Evolutionary conservation across 37 sponge, comb jelly and placozoan species (phyloP), one percentile per base, ranked within the genome.

Genomic region (Ianthella basta): DNA sequence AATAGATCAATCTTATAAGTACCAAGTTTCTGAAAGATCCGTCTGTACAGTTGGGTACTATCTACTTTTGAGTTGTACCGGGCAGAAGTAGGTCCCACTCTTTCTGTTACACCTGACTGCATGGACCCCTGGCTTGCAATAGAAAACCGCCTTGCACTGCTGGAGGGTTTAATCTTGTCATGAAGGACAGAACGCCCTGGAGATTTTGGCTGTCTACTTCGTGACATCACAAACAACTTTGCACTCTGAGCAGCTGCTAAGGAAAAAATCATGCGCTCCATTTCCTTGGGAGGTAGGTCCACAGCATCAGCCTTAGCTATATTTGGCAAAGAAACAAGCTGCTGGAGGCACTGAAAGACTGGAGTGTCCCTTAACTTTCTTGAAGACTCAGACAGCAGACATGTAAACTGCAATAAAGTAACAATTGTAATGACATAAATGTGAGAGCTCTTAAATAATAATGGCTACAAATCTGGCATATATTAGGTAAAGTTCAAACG

Each of bases 21-120:
- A 2, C 70, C 70, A n/a, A 69, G 70, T 35, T 69, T 69, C 34
- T 69, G 70, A 69, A 69, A 69, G 70, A 69, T 34, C 34, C 34
- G 29, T 69, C 70, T 69, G 35, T 69, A 69, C 3, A 69, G 29
- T 34, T 69, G 29, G 33, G 70, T 34, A n/a, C n/a, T n/a, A 30
- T 30, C 29, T 18, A 33, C 6, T 69, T 69, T 44, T 44, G 50
- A 44, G 50, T 8, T 44, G 50, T 8, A 44, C 50, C 50, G 50
- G 50, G 50, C 3, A 44, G 50, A 10, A 44, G 6, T 44, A 3
- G 50, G 6, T 44, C 50, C 50, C 34, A 30, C 12, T 69, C 34
- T 69, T 1, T 69, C 70, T 1, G 35, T 69, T 18, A 35, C 34
- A 69, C 70, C 34, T 29, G 70, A 30, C 34, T 69, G 70, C 4